Conservation (phyloP, 2,888 invertebrate genomes). For the Apotomis betuletana region DNA sequence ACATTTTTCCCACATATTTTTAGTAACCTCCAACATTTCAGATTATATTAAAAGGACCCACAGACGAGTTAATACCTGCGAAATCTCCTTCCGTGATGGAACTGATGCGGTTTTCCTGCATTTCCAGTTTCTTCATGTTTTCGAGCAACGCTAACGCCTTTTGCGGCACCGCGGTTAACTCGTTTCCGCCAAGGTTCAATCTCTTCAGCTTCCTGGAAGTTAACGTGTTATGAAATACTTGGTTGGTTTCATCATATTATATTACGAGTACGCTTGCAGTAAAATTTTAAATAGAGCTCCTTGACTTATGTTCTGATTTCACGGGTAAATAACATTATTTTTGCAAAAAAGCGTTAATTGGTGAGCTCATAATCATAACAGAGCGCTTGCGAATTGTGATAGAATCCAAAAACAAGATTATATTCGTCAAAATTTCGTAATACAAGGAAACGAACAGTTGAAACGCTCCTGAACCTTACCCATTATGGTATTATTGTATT, state of each 20-base stretch:
- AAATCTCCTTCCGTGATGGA: slow-evolving; percentile 92
- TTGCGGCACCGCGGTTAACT: slow-evolving; percentile 89
- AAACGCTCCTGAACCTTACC: too few relatives aligned
- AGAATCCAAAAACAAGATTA: too few relatives aligned
- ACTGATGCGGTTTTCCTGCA: slow-evolving; percentile 93
- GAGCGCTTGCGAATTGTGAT: too few relatives aligned
- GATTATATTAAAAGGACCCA: background rate
- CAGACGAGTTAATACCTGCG: slow-evolving; percentile 83
- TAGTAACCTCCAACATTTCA: background rate
- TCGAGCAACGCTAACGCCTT: slow-evolving; percentile 91
- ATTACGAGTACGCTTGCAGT: background rate
- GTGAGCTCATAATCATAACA: too few relatives aligned
- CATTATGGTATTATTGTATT: too few relatives aligned
- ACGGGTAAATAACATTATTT: too few relatives aligned
- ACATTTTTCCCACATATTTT: background rate
- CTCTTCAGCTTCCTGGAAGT: slow-evolving; percentile 88
- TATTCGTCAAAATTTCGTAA: too few relatives aligned
- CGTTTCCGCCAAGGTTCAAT: slow-evolving; percentile 93
- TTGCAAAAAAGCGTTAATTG: too few relatives aligned
- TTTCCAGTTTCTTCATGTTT: slow-evolving; percentile 92
- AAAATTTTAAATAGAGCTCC: too few relatives aligned
- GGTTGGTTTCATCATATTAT: background rate
- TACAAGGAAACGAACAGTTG: too few relatives aligned
- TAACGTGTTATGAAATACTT: slow-evolving; percentile 1
- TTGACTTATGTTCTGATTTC: too few relatives aligned